Evolutionary conservation across 2,888 invertebrate species (phyloP).

Genomic region (Deroplatys truncata): DNA sequence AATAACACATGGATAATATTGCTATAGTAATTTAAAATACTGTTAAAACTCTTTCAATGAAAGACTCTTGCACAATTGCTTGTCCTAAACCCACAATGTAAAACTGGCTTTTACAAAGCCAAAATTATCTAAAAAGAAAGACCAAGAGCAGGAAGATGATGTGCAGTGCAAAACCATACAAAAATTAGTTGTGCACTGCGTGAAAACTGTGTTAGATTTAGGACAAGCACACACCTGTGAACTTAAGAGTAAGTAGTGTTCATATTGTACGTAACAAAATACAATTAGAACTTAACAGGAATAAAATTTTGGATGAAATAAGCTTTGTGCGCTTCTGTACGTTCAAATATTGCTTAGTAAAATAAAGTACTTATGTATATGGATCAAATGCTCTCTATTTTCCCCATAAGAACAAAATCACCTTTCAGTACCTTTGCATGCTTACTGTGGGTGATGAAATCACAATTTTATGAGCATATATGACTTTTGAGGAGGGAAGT

Average conservation of each 20-base stretch:
- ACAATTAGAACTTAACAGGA: background rate
- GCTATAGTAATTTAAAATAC: slow-evolving; percentile 14
- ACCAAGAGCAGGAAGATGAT: background rate
- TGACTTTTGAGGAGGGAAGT: background rate
- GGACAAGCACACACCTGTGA: background rate
- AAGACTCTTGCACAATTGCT: background rate
- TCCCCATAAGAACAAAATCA: background rate
- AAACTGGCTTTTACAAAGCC: background rate
- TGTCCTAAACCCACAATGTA: background rate
- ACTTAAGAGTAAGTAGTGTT: background rate
- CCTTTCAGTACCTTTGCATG: background rate
- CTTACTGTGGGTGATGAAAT: background rate
- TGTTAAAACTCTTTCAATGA: background rate
- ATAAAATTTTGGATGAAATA: slow-evolving; percentile 3
- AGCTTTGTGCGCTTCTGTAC: slow-evolving; percentile 8
- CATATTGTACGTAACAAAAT: background rate
- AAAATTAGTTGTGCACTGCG: background rate
- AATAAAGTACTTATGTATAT: background rate
- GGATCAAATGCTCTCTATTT: background rate
- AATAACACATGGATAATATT: background rate
- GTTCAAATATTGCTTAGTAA: background rate
- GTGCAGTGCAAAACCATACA: background rate
- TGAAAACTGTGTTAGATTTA: background rate
- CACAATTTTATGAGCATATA: background rate
- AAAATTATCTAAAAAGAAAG: background rate